Base-by-base conservation (phyloP, 2,888 invertebrate genomes). In the Caenorhabditis angaria region DNA sequence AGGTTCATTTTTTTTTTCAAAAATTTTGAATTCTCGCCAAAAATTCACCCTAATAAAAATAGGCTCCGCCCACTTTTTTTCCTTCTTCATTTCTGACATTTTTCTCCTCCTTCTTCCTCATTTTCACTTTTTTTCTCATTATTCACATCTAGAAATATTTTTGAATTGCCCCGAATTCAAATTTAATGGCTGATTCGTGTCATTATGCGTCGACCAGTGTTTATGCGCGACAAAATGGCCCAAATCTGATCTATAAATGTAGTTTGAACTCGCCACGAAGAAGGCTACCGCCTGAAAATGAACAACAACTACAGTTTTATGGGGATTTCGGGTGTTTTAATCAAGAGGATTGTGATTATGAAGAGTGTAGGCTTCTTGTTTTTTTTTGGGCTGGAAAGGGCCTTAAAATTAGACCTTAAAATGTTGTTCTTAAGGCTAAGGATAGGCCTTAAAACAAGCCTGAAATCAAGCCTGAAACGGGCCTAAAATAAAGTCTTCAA, bases 21-120 rank as follows among this genome's bases (percentile, higher is more conserved):
- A n/a, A n/a, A n/a, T n/a, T n/a, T n/a, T n/a, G n/a, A n/a, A n/a
- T n/a, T n/a, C n/a, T n/a, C n/a, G n/a, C n/a, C n/a, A n/a, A n/a
- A n/a, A n/a, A n/a, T n/a, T n/a, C n/a, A n/a, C n/a, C 41, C 41
- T 41, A 41, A 41, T 41, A 41, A 41, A 41, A 41, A 12, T 41
- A 41, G 41, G 41, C 41, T 5, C 41, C 41, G 41, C 41, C 41
- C 41, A 41, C 41, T 12, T 12, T n/a, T n/a, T n/a, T n/a, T n/a
- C n/a, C n/a, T n/a, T n/a, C n/a, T n/a, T n/a, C n/a, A 62, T 59
- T 27, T 65, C 70, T 47, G 62, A 62, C 58, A 53, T 58, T 12
- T 70, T 65, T 47, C 65, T 65, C 20, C 54, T 70, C 22, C 56
- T 50, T 18, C 70, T 61, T 22, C 70, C 70, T 1, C 65, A 70